Base-by-base conservation (phyloP, 2,888 invertebrate genomes). In the Epinotia nisella region DNA sequence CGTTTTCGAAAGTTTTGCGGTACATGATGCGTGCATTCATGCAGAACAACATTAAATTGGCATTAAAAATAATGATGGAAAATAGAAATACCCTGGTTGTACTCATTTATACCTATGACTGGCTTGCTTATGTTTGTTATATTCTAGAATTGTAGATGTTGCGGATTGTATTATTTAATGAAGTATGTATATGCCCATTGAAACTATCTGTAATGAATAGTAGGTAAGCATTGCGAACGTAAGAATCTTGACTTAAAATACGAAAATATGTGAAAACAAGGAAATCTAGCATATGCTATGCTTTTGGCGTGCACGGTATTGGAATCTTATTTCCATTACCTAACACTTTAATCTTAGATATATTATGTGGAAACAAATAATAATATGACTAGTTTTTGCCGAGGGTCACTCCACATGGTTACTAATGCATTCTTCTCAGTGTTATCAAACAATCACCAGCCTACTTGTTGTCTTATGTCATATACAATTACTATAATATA, bases 231-330 rank as follows among this genome's bases (percentile, higher is more conserved):
- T 49, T 49, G 49, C 49, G 49, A 49, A 49, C n/a, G 15, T 49
- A 49, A n/a, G 49, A n/a, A 7, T 49, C 49, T 49, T 49, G n/a
- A n/a, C 13, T 49, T 49, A 49, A 15, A 2, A n/a, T n/a, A 49
- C n/a, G 49, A 49, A 49, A 49, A 7, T 49, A n/a, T n/a, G 7
- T 5, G 5, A 5, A 49, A n/a, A n/a, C n/a, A n/a, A 49, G n/a
- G n/a, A 49, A 49, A 49, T n/a, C 1, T 49, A 49, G 49, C 49
- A 49, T n/a, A 49, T 7, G 49, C 15, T 49, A 49, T 49, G n/a
- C 49, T 49, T 49, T 49, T 49, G 49, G 49, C 49, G n/a, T 49
- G 49, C n/a, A n/a, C 49, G 15, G n/a, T n/a, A 49, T n/a, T 49
- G n/a, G n/a, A n/a, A 49, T 1, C 3, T 41, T 24, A 9, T 35